These are phyloP conservation scores for Oikopleura vanhoeffeni DNA, from an alignment of 23 tunicate genomes.

Conservation along the genomic window DNA sequence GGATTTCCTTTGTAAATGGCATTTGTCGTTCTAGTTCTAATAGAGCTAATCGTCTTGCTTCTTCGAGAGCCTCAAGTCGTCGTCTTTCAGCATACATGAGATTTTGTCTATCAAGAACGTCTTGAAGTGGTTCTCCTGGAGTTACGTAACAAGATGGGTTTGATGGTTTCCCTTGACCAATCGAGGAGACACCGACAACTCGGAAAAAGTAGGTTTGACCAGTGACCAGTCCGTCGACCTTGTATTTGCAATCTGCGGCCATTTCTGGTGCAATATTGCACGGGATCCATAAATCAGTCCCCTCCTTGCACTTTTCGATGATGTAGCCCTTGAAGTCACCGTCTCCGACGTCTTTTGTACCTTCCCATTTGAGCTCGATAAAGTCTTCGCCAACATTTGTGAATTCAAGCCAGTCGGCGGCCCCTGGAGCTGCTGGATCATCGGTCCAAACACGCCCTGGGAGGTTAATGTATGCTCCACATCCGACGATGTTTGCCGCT, in stretches of 20 bases:
- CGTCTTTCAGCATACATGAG: constrained; percentile 30
- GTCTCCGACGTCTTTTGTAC: constrained; percentile 33
- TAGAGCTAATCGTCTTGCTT: constrained; percentile 22
- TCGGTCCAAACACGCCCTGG: constrained; percentile 40
- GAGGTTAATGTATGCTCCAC: constrained; percentile 63
- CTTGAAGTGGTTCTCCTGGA: constrained; percentile 25
- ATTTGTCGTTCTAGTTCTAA: constrained; percentile 34
- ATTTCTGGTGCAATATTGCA: constrained; percentile 72
- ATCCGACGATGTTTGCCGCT: constrained; percentile 70
- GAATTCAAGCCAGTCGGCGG: constrained; percentile 33
- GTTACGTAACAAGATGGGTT: constrained; percentile 55
- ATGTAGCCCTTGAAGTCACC: constrained; percentile 49
- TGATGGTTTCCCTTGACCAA: constrained; percentile 35
- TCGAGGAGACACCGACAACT: constrained; percentile 42
- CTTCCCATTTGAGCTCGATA: constrained; percentile 42
- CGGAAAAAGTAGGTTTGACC: constrained; percentile 94
- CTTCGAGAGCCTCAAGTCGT: constrained; percentile 26
- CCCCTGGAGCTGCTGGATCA: constrained; percentile 34
- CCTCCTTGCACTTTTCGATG: constrained; percentile 81
- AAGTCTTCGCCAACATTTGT: constrained; percentile 27
- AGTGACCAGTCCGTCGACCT: constrained; percentile 38
- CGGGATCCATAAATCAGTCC: constrained; percentile 58
- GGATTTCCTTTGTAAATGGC: not conserved
- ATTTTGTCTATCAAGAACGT: constrained; percentile 47
- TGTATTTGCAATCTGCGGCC: constrained; percentile 33